phyloP scores from a whole-genome alignment of 2,113 vertebrate genomes.

The Marmota monax region DNA sequence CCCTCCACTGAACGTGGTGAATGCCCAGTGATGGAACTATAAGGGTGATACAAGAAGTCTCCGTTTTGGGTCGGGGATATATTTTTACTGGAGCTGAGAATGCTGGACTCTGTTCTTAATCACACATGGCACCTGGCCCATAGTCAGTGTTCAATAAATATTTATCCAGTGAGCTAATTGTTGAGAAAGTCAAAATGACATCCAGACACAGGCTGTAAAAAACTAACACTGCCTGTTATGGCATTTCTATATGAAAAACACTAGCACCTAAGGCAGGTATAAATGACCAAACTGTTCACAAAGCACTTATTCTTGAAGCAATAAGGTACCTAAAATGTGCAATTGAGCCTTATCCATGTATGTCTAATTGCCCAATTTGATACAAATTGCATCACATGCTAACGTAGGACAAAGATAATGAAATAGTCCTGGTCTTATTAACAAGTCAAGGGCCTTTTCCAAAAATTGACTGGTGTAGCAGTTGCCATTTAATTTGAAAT shows the following conservation, averaged over 20 bases:
- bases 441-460: background rate
- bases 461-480: background rate
- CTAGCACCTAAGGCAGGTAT: background rate
- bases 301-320: background rate
- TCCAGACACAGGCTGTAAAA: background rate
- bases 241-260: background rate
- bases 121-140: background rate
- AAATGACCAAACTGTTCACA: background rate
- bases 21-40: background rate
- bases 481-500: background rate
- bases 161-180: conserved; percentile 71
- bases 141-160: conserved; percentile 67
- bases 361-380: background rate
- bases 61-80: background rate
- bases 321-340: background rate
- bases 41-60: background rate
- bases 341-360: background rate
- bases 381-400: background rate
- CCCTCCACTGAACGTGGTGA: background rate
- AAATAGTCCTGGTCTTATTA: background rate
- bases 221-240: background rate
- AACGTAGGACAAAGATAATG: background rate
- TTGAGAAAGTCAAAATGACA: conserved; percentile 63
- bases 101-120: conserved; percentile 43
- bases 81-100: conserved; percentile 26